Evolutionary conservation across 1,140 invertebrate genomes (phyloP), one percentile per base, ranked within the genome.

Genomic region (Leptoteleia sp.): DNA sequence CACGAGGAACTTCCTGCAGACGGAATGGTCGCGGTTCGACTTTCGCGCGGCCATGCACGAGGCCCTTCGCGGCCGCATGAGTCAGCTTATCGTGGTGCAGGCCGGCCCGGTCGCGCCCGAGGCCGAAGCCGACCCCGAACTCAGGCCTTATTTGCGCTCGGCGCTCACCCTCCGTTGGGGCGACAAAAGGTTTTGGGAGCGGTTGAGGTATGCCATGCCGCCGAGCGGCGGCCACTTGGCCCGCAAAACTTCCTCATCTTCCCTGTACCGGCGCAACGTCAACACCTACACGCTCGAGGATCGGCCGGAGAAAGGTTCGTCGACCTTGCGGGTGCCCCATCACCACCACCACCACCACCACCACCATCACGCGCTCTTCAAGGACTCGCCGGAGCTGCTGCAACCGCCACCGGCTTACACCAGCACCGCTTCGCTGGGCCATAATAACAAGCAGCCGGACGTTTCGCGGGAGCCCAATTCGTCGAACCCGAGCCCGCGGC

Each of bases 151-250:
- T 83, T 89, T 98, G 5, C 96, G 97, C 83, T 96, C 95, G 4
- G 93, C 92, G 11, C 92, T 94, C 5, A 91, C 94, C 0, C 89
- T 98, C n/a, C 91, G 93, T 72, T 97, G 95, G 95, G 95, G 94
- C 71, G 95, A 97, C 83, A 95, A 94, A 80, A 91, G 94, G 82
- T 98, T 98, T 89, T 97, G 96, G 96, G 95, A 97, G 85, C 93
- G 96, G 81, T 90, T 98, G 27, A 92, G 94, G 70, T 98, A 96
- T 89, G 94, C 95, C 71, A 94, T 98, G 92, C 96, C 96, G 83
- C 85, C 91, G 86, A 89, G 37, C 57, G 88, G 80, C 80, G 72
- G 19, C 11, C 57, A 73, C 86, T 87, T 84, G 80, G 87, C 82
- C 55, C 87, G 89, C 65, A 88, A 89, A 78, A 89, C 64, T 72